Conservation (phyloP, 2,797 vertebrate species). For the Sus cebifrons region DNA sequence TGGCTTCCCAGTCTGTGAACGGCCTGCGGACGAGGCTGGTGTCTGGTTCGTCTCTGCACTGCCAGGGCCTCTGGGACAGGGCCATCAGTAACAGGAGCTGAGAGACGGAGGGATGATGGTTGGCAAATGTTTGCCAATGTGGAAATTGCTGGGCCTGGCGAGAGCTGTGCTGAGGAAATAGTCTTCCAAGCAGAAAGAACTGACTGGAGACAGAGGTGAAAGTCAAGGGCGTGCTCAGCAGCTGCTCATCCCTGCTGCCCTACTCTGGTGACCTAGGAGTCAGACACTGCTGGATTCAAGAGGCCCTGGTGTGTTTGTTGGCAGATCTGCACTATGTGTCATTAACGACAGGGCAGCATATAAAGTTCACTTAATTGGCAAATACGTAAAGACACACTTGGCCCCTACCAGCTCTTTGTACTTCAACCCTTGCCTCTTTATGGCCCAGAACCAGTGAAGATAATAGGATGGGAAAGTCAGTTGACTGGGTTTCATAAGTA, state of each 20-base stretch:
- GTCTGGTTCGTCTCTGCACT: neutral
- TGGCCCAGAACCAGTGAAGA: neutral
- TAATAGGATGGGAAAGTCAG: constrained; percentile 57
- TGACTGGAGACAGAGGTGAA: neutral
- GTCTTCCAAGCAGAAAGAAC: neutral
- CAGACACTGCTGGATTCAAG: neutral
- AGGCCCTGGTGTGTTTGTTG: neutral
- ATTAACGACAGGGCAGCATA: neutral
- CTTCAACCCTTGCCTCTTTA: constrained; percentile 55
- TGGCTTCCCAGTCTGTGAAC: neutral
- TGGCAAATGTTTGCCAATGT: neutral
- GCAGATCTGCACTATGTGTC: neutral
- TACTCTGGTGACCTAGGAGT: neutral
- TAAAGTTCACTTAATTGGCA: neutral
- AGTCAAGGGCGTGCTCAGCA: neutral
- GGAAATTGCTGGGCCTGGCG: neutral
- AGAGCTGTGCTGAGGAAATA: neutral
- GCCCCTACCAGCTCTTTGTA: constrained; percentile 45
- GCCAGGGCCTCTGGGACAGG: neutral
- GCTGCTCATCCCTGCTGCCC: neutral
- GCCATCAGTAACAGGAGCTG: neutral
- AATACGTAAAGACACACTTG: constrained; percentile 48
- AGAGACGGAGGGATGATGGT: neutral
- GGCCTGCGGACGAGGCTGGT: neutral
- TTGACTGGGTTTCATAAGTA: neutral